phyloP scores from a whole-genome alignment of 1,140 invertebrate genomes.

The Atta texana region DNA sequence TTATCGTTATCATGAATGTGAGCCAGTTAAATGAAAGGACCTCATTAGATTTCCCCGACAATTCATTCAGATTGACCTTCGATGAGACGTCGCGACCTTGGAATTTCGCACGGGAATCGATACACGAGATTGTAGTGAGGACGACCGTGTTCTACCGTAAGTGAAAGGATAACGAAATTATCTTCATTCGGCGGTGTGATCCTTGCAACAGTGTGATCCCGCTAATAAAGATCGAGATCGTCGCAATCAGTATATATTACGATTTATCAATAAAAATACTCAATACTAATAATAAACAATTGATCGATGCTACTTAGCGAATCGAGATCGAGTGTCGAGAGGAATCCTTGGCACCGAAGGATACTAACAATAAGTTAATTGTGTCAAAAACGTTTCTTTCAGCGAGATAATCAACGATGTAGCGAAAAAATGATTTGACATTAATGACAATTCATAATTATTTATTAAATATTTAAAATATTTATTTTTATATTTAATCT shows the following conservation, averaged over 20 bases:
- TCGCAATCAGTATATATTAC: background rate
- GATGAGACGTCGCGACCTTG: constrained; percentile 66
- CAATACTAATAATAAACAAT: background rate
- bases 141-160: constrained; percentile 63
- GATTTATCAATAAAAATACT: constrained; percentile 14
- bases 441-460: background rate
- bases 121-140: constrained; percentile 37
- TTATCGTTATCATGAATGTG: constrained; percentile 36
- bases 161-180: constrained; percentile 70
- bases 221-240: constrained; percentile 5
- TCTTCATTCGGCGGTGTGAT: constrained; percentile 36
- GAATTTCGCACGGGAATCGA: constrained; percentile 64
- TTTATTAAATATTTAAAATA: too few species aligned
- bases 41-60: constrained; percentile 51
- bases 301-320: constrained; percentile 20
- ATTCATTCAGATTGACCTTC: constrained; percentile 70
- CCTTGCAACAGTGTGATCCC: background rate
- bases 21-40: constrained; percentile 71
- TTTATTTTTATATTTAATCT: background rate
- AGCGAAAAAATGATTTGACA: background rate
- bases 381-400: constrained; percentile 4
- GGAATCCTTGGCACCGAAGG: background rate
- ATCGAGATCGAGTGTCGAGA: constrained; percentile 5
- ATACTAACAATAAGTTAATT: constrained; percentile 6
- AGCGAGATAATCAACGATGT: background rate